Conservation (phyloP, 2,113 vertebrate species). For the Equus quagga region DNA sequence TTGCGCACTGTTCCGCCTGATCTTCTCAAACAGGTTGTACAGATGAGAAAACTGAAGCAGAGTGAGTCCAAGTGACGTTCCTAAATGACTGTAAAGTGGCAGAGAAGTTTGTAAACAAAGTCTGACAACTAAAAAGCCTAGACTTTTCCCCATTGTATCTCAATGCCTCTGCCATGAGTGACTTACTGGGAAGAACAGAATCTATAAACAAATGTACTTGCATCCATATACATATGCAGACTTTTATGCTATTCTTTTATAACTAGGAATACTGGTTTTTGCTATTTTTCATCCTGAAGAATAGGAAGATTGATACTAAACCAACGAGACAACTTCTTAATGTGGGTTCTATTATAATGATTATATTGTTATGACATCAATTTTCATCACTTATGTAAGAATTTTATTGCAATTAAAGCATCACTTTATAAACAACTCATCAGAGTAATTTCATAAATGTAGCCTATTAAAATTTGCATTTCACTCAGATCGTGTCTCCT, state of each 20-base stretch:
- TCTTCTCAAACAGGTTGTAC: neutral
- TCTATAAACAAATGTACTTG: neutral
- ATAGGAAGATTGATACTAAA: neutral
- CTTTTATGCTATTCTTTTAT: neutral
- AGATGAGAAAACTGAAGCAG: neutral
- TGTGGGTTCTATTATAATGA: neutral
- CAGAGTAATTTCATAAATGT: neutral
- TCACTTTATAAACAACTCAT: constrained; percentile 45
- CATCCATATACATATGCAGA: neutral
- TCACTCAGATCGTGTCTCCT: neutral
- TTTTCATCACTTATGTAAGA: neutral
- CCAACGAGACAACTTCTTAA: neutral
- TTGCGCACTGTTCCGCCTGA: neutral
- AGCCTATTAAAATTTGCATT: constrained; percentile 10
- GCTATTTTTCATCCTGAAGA: neutral
- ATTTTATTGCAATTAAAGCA: neutral
- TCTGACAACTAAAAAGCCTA: neutral
- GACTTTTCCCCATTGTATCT: neutral
- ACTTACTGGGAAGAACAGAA: neutral
- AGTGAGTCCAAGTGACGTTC: neutral
- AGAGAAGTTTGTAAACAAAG: neutral
- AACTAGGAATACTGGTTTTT: neutral
- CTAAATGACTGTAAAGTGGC: neutral
- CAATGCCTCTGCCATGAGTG: neutral
- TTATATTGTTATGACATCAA: neutral